Conservation (phyloP, 2,888 invertebrate species). For the Chrysopilus asiliformis region DNA sequence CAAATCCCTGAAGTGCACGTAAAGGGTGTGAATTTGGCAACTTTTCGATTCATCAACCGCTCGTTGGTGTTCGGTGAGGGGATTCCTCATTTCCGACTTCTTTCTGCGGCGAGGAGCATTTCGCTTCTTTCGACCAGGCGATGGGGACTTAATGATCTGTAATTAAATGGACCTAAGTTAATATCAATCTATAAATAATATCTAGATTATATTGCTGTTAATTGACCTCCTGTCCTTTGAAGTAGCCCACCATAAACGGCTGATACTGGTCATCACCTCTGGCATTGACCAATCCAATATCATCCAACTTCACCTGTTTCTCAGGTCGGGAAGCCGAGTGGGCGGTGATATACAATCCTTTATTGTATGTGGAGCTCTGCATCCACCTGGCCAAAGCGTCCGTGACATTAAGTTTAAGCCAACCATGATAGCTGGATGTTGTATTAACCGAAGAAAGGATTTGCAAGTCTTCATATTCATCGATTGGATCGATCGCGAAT, state of each 20-base stretch:
- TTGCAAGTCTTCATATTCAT: slow-evolving; percentile 52
- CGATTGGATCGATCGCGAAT: slow-evolving; percentile 24
- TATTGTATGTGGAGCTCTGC: slow-evolving; percentile 61
- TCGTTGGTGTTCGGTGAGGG: slow-evolving; percentile 22
- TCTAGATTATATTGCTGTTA: no score
- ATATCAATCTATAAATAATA: no score
- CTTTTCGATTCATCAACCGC: slow-evolving; percentile 41
- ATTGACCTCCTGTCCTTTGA: slow-evolving; percentile 53
- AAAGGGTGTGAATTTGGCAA: slow-evolving; percentile 80
- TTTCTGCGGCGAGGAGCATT: slow-evolving; percentile 24
- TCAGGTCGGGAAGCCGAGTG: slow-evolving; percentile 60
- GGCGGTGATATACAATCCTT: slow-evolving; percentile 71
- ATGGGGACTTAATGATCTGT: slow-evolving; percentile 25
- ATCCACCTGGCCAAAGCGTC: slow-evolving; percentile 67
- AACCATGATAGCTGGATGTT: slow-evolving; percentile 64
- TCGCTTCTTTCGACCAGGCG: slow-evolving; percentile 23
- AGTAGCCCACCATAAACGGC: slow-evolving; percentile 86
- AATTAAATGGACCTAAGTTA: no score
- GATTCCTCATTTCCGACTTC: slow-evolving; percentile 31
- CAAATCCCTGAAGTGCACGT: slow-evolving; percentile 82
- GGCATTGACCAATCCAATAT: slow-evolving; percentile 68
- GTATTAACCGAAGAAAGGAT: slow-evolving; percentile 63
- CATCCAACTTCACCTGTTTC: slow-evolving; percentile 70
- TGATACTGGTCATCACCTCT: slow-evolving; percentile 69
- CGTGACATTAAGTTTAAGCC: slow-evolving; percentile 79